Evolutionary conservation across 1,140 invertebrate genomes (phyloP), one percentile per base, ranked within the genome.

Genomic region (Sweltsa coloradensis): DNA sequence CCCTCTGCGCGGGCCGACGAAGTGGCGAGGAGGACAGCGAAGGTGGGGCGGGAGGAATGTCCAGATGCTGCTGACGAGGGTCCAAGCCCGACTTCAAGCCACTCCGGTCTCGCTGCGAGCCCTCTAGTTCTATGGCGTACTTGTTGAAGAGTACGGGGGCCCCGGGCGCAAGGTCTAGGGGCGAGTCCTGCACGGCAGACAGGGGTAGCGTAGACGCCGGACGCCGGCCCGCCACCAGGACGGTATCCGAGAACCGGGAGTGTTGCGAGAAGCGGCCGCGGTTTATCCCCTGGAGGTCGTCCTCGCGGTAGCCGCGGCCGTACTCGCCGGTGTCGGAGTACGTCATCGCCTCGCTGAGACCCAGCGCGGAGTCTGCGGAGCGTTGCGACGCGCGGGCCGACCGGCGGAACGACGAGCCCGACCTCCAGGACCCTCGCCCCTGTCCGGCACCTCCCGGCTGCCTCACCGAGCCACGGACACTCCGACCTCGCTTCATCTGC

Each of bases 331-430:
- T 64, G 23, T 70, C 66, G 27, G 62, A 65, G 49, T 68, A 70
- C 48, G 45, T 72, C 63, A 61, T 73, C 60, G 58, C 64, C 49
- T 74, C 72, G 11, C 70, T 71, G 48, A 71, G 57, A 7, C 63
- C 69, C 29, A 73, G 57, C 7, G 69, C 72, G 11, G 73, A 77
- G 53, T 83, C 78, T 1, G 74, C 75, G 3, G 85, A 86, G 49
- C 79, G 71, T 41, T 83, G 79, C 3, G 79, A 84, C 23, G 71
- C 69, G 36, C 84, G 71, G 25, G 78, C 72, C 5, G 83, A 83
- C 52, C 78, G 68, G 53, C 75, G 69, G 53, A 72, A 71, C 4
- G 75, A 78, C 24, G 69, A 45, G 3, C 67, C 58, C 0, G 69
- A 71, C 50, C 67, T 62, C 45, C 50, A 60, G 24, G 60, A 60